Base-by-base conservation (phyloP, 2,797 vertebrate species). In the Dendrocincla tyrannina region DNA sequence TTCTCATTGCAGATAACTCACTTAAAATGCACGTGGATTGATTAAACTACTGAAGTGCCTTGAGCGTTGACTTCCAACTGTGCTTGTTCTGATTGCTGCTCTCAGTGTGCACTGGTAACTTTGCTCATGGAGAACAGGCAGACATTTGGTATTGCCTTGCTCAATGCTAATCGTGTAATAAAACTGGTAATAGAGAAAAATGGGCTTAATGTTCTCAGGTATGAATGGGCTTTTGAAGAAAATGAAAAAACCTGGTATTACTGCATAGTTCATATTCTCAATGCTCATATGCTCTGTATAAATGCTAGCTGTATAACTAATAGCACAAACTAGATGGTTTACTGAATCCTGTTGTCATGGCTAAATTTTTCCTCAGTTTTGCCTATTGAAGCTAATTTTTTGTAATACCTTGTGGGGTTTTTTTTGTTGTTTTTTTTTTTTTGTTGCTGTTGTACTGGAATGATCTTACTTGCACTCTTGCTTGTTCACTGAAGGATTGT, bases 11-110 rank as follows among this genome's bases (percentile, higher is more conserved):
- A 90, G 94, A 91, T 95, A 96, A 95, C 82, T 97, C 78, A 83
- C 95, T 98, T 96, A 96, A 96, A 95, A 97, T 97, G 94, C 49
- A 50, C 37, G 32, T 13, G 86, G 88, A 95, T 89, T 97, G 94
- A 97, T 97, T 97, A 79, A 96, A 94, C 59, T 63, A 28, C 85
- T 89, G 69, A 84, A 94, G 89, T 74, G 63, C 88, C 92, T 88
- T 55, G 78, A 95, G 88, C 33, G 0, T 49, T 62, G 89, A 13
- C 70, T 95, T 91, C 97, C 96, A 88, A 49, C 95, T 95, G 92
- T 93, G 93, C 15, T 1, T 4, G 3, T 81, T 95, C 95, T 97
- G 95, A 97, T 97, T 97, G 62, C 85, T 41, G 69, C 64, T 18
- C 64, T 42, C 49, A 44, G 73, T 60, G 91, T 95, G 75, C 42